Evolutionary conservation across 2,797 vertebrate species (phyloP), one percentile per base, ranked within the genome.

Genomic region (Numenius phaeopus): DNA sequence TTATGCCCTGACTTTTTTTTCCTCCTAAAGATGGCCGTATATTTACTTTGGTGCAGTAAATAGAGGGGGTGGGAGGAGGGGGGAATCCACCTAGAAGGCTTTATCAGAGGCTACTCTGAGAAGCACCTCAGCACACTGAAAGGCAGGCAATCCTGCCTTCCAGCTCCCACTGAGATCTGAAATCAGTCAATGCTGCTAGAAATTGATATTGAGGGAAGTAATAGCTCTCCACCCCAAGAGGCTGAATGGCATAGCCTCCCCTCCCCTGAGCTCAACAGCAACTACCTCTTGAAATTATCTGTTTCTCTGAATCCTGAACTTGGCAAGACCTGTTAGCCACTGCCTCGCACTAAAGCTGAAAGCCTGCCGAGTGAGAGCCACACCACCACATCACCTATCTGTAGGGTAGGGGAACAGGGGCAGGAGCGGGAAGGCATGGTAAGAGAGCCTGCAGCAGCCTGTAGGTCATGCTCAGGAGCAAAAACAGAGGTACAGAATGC

Each of bases 151-250:
- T 85, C 26, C 47, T 84, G 57, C 52, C 52, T 78, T 78, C 71
- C 24, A 77, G 12, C 70, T 96, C 77, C 70, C 75, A 84, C 76
- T 39, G 87, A 94, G 58, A 87, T 84, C 78, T 82, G 62, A 92
- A 89, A 91, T 69, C 58, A 79, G 54, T 21, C 58, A 39, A 3
- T 62, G 54, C 46, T 87, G 58, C n/a, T 81, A 91, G 70, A 54
- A 89, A 67, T 30, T 75, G 65, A 47, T 81, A n/a, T 3, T 64
- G 59, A 84, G 44, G 61, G 27, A 91, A 80, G 71, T 8, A 84
- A 17, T 27, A 24, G 44, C 7, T 65, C 46, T 75, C 39, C 61
- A 64, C 46, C 34, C 64, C 27, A 57, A 62, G 55, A 83, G n/a
- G n/a, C 29, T 70, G 90, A 89, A 55, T 6, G 50, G 30, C 2